These are phyloP conservation scores for Prietella phreatophila DNA, from an alignment of 2,113 vertebrate species.

Conservation along the genomic window DNA sequence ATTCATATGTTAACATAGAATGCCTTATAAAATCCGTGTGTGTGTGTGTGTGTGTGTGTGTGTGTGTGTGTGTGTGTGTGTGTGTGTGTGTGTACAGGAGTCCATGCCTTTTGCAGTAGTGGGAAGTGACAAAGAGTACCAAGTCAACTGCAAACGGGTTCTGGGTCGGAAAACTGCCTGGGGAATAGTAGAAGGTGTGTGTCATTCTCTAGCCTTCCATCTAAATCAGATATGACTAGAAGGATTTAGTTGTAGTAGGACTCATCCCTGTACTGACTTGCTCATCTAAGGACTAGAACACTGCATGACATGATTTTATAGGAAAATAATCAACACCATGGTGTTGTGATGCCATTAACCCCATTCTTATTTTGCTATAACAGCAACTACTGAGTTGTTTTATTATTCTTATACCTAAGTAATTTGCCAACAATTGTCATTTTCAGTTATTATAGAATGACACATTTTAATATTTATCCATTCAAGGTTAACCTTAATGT, in stretches of 20 bases:
- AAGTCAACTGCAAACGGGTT: conserved; percentile 92
- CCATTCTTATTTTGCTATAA: neutral
- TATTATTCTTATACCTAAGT: neutral
- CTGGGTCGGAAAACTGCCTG: conserved; percentile 94
- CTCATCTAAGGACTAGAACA: neutral
- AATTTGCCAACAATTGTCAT: neutral
- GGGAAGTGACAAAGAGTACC: conserved; percentile 96
- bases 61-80: neutral
- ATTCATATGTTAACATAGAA: neutral
- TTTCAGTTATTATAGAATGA: neutral
- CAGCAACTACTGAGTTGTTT: neutral
- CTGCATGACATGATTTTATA: neutral
- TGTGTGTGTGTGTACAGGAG: conserved; percentile 73
- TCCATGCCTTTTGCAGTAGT: conserved; percentile 96
- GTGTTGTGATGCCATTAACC: neutral
- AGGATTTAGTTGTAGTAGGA: neutral
- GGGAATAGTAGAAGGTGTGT: conserved; percentile 94
- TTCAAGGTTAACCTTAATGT: neutral
- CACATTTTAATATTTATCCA: no score
- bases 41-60: conserved; percentile 38
- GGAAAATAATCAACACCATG: neutral
- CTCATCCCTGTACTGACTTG: neutral
- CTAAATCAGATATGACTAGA: neutral
- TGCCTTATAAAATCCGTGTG: conserved; percentile 49
- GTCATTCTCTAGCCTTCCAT: neutral